Base-by-base conservation (phyloP, 37 sponge, comb jelly and placozoan genomes). In the Agelas oroides region DNA sequence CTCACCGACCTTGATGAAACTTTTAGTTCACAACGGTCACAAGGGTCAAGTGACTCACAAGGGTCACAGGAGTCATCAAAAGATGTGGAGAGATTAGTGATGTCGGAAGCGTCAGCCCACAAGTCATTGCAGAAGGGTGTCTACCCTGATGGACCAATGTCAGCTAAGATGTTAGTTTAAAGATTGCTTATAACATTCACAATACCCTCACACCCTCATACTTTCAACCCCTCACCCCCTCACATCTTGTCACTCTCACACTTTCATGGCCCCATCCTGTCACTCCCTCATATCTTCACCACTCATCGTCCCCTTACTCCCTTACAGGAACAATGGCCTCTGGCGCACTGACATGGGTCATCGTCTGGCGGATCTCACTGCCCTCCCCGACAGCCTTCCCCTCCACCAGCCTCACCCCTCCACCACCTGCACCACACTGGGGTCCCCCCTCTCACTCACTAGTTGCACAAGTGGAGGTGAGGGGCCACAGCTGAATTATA, bases 381-480 rank as follows among this genome's bases (percentile, higher is more conserved):
- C 23, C 30, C 70, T 69, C 21, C 58, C 81, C 2, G 81, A 80
- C 36, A 33, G 46, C 37, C 81, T 70, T 37, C 70, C 58, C 24
- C 58, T 80, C 81, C 73, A 72, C 72, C 31, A 70, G 58, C 55
- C 68, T 30, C 57, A 39, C 53, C 25, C 80, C n/a, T n/a, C n/a
- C n/a, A n/a, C n/a, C 56, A 36, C 80, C 30, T 56, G 28, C 80
- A 62, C 39, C 80, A 28, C 59, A 31, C 1, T n/a, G 3, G 33
- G 24, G 23, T 77, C 78, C 19, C 78, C 78, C 13, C 28, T 58
- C 65, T 77, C 78, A 1, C 39, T 77, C 64, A 77, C 63, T 65
- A 77, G 78, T 65, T 62, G 78, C 78, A 77, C 78, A 20, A 34
- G 36, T 63, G 78, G 78, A 77, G 78, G 78, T 77, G 30, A 11